Evolutionary conservation across 1,140 invertebrate species (phyloP), one percentile per base, ranked within the genome.

Genomic region (Maconellicoccus hirsutus): DNA sequence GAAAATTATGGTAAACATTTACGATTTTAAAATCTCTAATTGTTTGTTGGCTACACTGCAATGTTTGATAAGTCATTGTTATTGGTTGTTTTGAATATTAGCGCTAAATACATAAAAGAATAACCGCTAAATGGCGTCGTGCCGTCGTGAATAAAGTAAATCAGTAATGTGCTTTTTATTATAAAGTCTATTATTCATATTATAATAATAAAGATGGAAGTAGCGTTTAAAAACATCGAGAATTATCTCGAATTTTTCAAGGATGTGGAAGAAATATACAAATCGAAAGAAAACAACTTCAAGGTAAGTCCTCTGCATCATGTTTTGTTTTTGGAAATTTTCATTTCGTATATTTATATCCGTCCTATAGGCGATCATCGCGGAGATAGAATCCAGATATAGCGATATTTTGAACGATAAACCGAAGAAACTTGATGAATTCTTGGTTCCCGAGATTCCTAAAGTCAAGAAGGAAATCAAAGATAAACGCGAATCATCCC

Each of bases 391-490:
- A 25, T 23, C 4, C 22, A 66, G 16, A 16, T 66, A 16, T 16
- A 8, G 2, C 8, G 25, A 26, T 16, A 3, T 66, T 8, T 14
- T 66, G 7, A 19, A 66, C 3, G 61, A 66, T 66, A 66, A 66
- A 25, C 61, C 61, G 8, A 25, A 14, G 19, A 66, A 66, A 66
- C 61, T 23, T 4, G 61, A 66, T 25, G 25, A 66, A 23, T 66
- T 66, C 25, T 23, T 66, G 21, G 16, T 66, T 10, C 61, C 61
- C 6, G 61, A 66, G 10, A 66, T 66, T 4, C 61, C 61, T 10
- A 66, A 66, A 66, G 22, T 66, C 7, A 66, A 25, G 19, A 66
- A 66, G 61, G 61, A 66, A 23, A 2, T 19, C 21, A 66, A 66
- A 25, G 61, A 66, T 23, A 25, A 66, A 66, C 21, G 61, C 8